Percentiles rank a stretch among this genome's conserved stretches.
Evolutionary conservation across 2,797 vertebrate genomes (phyloP).

Genomic region (Danio choprae): DNA sequence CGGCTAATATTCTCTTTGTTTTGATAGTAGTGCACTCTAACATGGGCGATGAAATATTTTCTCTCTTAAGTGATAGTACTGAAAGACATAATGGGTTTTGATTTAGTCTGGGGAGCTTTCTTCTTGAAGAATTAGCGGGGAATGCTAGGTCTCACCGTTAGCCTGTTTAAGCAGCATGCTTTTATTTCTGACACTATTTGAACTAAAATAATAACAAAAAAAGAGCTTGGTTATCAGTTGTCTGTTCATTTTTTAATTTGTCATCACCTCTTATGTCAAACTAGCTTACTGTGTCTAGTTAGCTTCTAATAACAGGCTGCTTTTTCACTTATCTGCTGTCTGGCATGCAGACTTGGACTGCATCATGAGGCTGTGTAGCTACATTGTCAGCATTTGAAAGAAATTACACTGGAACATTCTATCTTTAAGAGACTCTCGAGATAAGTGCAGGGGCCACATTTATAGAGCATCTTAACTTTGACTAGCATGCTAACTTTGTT

Average conservation of each 20-base stretch:
- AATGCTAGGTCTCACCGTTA: not conserved
- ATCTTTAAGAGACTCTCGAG: slow-evolving; percentile 55
- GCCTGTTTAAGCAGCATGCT: not conserved
- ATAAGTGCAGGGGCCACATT: slow-evolving; percentile 46
- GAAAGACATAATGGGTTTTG: too few species aligned
- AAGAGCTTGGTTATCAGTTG: not conserved
- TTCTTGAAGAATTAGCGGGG: not conserved
- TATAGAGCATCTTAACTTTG: not conserved
- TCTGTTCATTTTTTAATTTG: not conserved
- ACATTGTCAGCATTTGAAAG: slow-evolving; percentile 40
- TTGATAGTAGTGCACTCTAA: not conserved
- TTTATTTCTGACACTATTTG: not conserved
- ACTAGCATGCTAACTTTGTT: slow-evolving; percentile 10
- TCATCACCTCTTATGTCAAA: not conserved
- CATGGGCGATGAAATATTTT: not conserved
- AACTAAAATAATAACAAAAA: not conserved
- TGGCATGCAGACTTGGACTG: slow-evolving; percentile 24
- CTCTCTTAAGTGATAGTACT: not conserved
- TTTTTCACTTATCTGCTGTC: slow-evolving; percentile 26
- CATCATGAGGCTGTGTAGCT: slow-evolving; percentile 4
- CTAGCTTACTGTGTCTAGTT: not conserved
- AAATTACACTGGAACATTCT: slow-evolving; percentile 39
- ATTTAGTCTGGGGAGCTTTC: too few species aligned
- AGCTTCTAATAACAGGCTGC: slow-evolving; percentile 17
- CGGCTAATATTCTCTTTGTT: not conserved